Conservation (phyloP, 2,797 vertebrate species). For the Parauchenoglanis punctatus region DNA sequence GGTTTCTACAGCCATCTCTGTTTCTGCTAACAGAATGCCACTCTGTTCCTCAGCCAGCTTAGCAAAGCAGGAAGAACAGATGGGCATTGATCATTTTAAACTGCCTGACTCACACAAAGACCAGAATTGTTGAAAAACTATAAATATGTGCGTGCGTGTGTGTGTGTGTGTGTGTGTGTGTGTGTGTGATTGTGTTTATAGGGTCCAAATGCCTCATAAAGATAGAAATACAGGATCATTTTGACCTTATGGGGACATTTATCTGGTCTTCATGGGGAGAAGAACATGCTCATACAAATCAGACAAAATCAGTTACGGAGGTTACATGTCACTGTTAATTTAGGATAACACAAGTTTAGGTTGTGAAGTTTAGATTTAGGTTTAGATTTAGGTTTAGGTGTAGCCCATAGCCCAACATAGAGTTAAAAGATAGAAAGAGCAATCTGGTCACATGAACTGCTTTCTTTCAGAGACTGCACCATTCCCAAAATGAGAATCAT, state of each 20-base stretch:
- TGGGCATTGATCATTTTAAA: slow-evolving; percentile 73
- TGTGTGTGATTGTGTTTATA: background rate
- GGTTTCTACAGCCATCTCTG: slow-evolving; percentile 58
- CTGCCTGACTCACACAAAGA: slow-evolving; percentile 70
- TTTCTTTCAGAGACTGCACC: background rate
- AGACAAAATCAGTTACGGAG: background rate
- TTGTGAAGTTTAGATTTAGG: background rate
- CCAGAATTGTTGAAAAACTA: slow-evolving; percentile 68
- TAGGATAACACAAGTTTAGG: too few relatives aligned
- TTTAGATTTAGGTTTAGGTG: background rate
- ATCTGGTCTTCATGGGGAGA: background rate
- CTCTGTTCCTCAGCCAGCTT: slow-evolving; percentile 74
- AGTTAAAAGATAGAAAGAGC: background rate
- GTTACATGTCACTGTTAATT: background rate
- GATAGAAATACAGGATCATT: background rate
- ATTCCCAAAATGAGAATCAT: background rate
- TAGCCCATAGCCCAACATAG: background rate
- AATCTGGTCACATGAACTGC: background rate
- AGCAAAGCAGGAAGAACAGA: slow-evolving; percentile 72
- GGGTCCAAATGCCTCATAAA: background rate
- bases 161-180: background rate
- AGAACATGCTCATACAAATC: background rate
- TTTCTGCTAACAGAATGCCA: slow-evolving; percentile 75
- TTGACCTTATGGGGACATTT: background rate
- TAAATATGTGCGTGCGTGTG: slow-evolving; percentile 55